phyloP scores from a whole-genome alignment of 2,113 vertebrate species.

The Podarcis cretensis region DNA sequence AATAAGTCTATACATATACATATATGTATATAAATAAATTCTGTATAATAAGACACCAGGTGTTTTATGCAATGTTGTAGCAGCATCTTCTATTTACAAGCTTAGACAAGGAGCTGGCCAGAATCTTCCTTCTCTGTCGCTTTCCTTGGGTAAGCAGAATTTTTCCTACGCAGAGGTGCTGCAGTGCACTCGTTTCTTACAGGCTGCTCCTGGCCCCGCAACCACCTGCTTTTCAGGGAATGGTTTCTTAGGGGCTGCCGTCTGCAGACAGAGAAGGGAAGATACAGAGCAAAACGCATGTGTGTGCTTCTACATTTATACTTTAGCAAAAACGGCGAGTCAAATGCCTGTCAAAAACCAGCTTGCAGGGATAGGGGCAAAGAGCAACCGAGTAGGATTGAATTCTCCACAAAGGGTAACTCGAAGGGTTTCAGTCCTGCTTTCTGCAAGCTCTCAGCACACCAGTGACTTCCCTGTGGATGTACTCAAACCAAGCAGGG shows the following conservation, averaged over 20 bases:
- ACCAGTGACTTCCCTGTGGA: no score
- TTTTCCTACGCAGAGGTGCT: background rate
- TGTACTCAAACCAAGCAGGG: no score
- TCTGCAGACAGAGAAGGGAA: constrained; percentile 42
- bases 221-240: constrained; percentile 33
- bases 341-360: no score
- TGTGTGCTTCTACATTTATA: background rate
- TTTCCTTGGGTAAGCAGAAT: no score
- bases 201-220: background rate
- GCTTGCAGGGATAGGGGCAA: no score
- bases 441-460: no score
- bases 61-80: rapidly evolving
- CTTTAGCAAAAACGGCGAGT: background rate
- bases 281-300: background rate
- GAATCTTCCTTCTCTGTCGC: rapidly evolving
- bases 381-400: no score
- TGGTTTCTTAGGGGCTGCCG: constrained; percentile 28
- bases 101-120: rapidly evolving
- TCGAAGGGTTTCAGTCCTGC: no score
- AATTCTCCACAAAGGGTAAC: no score
- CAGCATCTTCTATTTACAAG: background rate
- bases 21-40: background rate
- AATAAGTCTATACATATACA: background rate
- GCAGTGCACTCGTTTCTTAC: background rate
- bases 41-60: background rate